A percentile compares a stretch with the other conserved stretches of the same genome.
These are phyloP conservation scores for Cheirogaleus medius DNA, from an alignment of 2,113 vertebrate species.

Conservation along the genomic window DNA sequence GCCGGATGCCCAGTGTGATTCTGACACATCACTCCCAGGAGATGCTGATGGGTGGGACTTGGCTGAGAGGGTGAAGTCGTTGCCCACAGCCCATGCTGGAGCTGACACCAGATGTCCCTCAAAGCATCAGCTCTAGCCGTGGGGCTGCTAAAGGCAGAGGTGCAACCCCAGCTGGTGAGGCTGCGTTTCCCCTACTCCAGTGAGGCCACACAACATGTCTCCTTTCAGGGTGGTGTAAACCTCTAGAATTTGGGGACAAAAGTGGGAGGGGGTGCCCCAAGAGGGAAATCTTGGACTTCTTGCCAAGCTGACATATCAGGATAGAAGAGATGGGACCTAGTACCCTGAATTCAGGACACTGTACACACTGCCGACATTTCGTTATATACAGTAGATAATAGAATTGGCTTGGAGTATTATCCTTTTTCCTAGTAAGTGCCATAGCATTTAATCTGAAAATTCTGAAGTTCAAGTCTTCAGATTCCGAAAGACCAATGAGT, in stretches of 20 bases:
- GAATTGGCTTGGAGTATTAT: not conserved
- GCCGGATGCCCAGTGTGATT: not conserved
- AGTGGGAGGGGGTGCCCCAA: not conserved
- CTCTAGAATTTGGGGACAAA: not conserved
- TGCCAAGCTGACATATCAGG: not conserved
- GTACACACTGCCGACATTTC: not conserved
- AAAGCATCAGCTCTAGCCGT: not conserved
- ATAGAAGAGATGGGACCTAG: not conserved
- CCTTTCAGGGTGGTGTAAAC: not conserved
- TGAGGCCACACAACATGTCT: not conserved
- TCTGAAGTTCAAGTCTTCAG: not conserved
- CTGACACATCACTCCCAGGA: not conserved
- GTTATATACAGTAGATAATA: not conserved
- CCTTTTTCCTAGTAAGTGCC: not conserved
- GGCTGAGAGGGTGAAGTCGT: not conserved
- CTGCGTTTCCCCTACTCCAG: not conserved
- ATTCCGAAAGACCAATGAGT: not conserved
- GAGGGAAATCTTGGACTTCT: not conserved
- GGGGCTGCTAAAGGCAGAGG: not conserved
- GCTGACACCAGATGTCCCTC: not conserved
- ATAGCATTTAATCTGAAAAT: not conserved
- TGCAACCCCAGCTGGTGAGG: not conserved
- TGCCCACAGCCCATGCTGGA: fast-evolving
- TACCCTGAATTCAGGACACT: not conserved
- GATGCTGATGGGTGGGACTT: fast-evolving